These are phyloP conservation scores for Planiliza haematocheilus DNA, from an alignment of 2,113 vertebrate genomes.

Conservation along the genomic window DNA sequence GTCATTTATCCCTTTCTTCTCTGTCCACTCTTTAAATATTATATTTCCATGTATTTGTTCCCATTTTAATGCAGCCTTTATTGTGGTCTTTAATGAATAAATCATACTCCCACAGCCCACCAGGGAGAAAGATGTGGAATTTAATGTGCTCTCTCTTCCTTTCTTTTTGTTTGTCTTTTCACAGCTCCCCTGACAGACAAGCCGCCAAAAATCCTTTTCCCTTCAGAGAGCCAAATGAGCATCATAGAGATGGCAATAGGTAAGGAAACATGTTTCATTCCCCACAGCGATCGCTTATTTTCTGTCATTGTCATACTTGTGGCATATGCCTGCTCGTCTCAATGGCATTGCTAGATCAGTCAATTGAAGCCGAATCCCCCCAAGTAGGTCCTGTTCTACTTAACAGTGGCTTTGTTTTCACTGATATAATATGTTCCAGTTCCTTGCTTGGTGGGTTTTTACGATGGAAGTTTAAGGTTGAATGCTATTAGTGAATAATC, in stretches of 20 bases:
- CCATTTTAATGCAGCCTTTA: conserved; percentile 51
- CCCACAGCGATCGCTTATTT: neutral
- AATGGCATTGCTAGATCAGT: conserved; percentile 9
- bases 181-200: conserved; percentile 98
- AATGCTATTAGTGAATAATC: too few relatives aligned
- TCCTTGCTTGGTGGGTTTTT: neutral
- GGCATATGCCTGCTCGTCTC: neutral
- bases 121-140: conserved; percentile 41
- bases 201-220: conserved; percentile 95
- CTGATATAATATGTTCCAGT: neutral
- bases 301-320: neutral
- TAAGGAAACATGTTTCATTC: conserved; percentile 80
- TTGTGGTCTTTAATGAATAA: conserved; percentile 57
- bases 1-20: conserved; percentile 42
- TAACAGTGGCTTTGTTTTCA: conserved; percentile 19
- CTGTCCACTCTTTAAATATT: conserved; percentile 60
- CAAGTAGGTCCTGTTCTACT: conserved; percentile 21
- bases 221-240: conserved; percentile 92
- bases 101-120: conserved; percentile 56
- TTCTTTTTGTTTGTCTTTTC: conserved; percentile 75
- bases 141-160: conserved; percentile 42
- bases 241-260: conserved; percentile 93
- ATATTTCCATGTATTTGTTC: conserved; percentile 50
- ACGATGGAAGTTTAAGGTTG: neutral
- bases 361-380: neutral